phyloP scores from a whole-genome alignment of 2,113 vertebrate genomes.

The Haliaeetus leucogaster region DNA sequence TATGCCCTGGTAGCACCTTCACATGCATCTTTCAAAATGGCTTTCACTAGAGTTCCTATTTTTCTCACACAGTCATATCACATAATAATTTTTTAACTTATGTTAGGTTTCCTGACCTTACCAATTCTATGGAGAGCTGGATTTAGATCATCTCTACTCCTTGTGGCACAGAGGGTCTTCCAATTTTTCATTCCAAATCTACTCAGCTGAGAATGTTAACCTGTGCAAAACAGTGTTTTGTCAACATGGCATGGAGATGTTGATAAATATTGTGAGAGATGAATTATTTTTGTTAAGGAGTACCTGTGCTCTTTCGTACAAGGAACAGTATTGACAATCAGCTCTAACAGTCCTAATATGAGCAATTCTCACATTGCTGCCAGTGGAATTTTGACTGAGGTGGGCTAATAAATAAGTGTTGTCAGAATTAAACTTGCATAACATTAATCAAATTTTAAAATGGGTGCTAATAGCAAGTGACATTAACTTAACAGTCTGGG shows the following conservation, averaged over 20 bases:
- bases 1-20: neutral
- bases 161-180: neutral
- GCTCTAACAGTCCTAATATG: neutral
- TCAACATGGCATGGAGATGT: neutral
- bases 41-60: neutral
- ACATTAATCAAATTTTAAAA: neutral
- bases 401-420: neutral
- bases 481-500: neutral
- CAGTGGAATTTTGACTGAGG: neutral
- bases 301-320: neutral
- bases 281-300: neutral
- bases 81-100: neutral
- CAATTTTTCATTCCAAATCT: neutral
- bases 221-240: neutral
- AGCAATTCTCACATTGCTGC: neutral
- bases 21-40: neutral
- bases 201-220: neutral
- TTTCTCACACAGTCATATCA: neutral
- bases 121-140: neutral
- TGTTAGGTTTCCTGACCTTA: neutral
- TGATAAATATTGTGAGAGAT: neutral
- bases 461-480: neutral
- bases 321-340: neutral
- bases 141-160: neutral
- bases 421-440: neutral